These are phyloP conservation scores for Pherbina coryleti DNA, from an alignment of 2,888 invertebrate species.

Conservation along the genomic window DNA sequence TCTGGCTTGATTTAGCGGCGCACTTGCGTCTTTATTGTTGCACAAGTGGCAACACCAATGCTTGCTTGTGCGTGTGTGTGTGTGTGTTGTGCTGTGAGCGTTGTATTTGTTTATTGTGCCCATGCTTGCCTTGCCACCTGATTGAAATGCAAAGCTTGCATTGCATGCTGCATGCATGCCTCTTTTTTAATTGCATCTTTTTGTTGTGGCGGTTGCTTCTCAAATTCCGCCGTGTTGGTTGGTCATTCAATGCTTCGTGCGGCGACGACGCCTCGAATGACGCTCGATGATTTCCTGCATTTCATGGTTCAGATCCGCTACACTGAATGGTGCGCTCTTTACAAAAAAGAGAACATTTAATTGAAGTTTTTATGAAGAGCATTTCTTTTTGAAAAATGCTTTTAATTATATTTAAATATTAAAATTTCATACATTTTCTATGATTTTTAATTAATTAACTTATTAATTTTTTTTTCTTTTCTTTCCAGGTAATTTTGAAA, in stretches of 20 bases:
- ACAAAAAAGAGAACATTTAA: neutral
- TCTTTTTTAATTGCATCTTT: constrained; percentile 23
- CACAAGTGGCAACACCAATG: constrained; percentile 23
- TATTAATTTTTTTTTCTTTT: neutral
- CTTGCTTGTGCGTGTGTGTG: neutral
- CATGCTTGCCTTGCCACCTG: constrained; percentile 24
- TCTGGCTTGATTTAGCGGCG: neutral
- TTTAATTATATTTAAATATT: too few relatives aligned
- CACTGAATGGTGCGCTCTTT: neutral
- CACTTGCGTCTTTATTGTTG: constrained; percentile 15
- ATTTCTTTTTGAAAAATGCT: neutral
- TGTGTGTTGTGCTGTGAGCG: neutral
- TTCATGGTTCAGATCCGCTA: neutral
- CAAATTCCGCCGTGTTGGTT: neutral
- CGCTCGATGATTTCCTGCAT: neutral
- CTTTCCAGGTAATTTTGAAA: neutral
- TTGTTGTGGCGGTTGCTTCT: neutral
- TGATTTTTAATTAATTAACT: too few relatives aligned
- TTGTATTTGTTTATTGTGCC: neutral
- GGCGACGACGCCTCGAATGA: neutral
- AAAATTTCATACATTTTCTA: too few relatives aligned
- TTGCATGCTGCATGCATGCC: constrained; percentile 2
- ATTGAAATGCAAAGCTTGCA: constrained; percentile 20
- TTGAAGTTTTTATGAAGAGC: neutral
- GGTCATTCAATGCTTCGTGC: neutral